Conservation (phyloP, 2,888 invertebrate species). For the Alentia gelatinosa region DNA sequence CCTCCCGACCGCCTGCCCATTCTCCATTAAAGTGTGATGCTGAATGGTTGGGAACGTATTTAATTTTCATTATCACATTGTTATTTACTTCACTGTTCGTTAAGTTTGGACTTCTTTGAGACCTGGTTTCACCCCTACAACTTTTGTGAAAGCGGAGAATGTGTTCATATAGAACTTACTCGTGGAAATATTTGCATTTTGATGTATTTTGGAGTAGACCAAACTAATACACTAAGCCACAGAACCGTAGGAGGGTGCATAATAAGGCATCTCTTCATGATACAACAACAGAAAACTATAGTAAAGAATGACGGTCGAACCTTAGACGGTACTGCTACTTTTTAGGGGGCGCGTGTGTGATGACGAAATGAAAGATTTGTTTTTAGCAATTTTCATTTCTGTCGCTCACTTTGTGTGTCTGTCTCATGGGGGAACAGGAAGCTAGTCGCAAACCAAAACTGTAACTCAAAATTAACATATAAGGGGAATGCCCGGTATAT, state of each 20-base stretch:
- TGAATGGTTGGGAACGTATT: too few species aligned
- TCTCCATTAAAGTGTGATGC: too few species aligned
- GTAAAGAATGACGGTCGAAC: neutral
- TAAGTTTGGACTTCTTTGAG: neutral
- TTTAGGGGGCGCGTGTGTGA: conserved; percentile 21
- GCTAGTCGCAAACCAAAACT: neutral
- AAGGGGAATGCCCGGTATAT: neutral
- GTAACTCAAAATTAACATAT: neutral
- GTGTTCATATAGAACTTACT: neutral
- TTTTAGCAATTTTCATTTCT: conserved; percentile 46
- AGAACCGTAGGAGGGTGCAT: neutral
- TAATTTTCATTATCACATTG: neutral
- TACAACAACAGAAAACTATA: neutral
- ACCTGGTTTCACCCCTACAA: conserved; percentile 40
- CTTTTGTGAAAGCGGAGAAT: neutral
- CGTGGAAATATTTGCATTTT: neutral
- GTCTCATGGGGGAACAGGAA: conserved; percentile 26
- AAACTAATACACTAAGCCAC: conserved; percentile 11
- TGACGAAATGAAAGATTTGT: conserved; percentile 42
- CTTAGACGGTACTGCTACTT: neutral
- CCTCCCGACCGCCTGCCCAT: too few species aligned
- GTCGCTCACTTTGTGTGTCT: conserved; percentile 25
- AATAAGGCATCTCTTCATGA: neutral
- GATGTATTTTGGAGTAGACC: neutral
- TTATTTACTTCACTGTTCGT: neutral